Base-by-base conservation (phyloP, 2,113 vertebrate genomes). In the Bolborhynchus lineola region DNA sequence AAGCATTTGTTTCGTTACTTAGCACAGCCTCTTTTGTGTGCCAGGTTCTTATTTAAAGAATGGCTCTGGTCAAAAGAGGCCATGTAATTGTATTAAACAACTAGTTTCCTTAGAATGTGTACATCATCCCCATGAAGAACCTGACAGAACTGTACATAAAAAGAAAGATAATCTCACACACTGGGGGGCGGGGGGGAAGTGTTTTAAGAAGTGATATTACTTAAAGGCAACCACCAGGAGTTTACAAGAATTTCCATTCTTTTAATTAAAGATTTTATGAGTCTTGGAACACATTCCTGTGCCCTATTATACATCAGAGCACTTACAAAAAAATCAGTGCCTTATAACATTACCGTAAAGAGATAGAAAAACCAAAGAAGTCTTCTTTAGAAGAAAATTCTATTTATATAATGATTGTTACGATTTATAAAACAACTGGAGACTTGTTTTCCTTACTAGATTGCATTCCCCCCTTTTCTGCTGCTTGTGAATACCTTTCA, bases 251-350 rank as follows among this genome's bases (percentile, higher is more conserved):
- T 90, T 95, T 94, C 79, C 85, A 92, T 86, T 91, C 94, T 95
- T 96, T 95, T 96, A 97, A 97, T 97, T 96, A 97, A 95, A 94
- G 39, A 55, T 94, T 96, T 97, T 97, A 95, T 89, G 94, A 89
- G 95, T 39, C 90, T 87, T 91, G 92, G 83, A 94, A 93, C 89
- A 91, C 85, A 95, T 94, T 96, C 91, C 84, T 93, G 44, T 80
- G 57, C 79, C 92, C 86, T 87, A 70, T 92, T 96, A 95, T 80
- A 92, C 46, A 95, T 72, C 65, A 90, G 71, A 93, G 68, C 82
- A 85, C 77, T 89, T 42, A 13, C 92, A 92, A 90, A 90, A 86
- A 87, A 81, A 37, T 53, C 76, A 84, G 84, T 86, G 63, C 59
- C 50, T 55, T 92, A 24, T 52, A 94, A 81, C 47, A 55, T 18